These are phyloP conservation scores for Oreochromis aureus DNA, from an alignment of 2,113 vertebrate genomes.

Conservation along the genomic window DNA sequence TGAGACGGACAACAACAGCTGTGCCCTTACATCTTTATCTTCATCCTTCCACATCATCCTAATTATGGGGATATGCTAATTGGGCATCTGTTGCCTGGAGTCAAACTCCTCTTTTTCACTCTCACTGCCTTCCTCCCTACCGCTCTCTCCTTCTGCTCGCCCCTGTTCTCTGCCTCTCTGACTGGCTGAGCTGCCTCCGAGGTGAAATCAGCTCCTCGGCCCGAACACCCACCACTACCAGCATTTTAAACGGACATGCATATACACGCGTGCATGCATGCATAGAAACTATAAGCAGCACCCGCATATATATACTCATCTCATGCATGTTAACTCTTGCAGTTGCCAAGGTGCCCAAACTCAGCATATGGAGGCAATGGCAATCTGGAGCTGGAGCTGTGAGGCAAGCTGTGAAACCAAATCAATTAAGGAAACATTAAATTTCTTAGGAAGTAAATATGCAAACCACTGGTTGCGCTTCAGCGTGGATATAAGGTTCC, in stretches of 20 bases:
- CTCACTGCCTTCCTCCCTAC: background rate
- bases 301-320: background rate
- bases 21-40: conserved; percentile 58
- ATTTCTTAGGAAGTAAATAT: conserved; percentile 23
- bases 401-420: conserved; percentile 23
- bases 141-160: background rate
- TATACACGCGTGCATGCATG: background rate
- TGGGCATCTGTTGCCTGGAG: conserved; percentile 68
- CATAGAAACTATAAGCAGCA: background rate
- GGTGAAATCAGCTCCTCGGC: background rate
- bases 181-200: background rate
- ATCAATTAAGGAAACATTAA: conserved; percentile 22
- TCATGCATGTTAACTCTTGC: background rate
- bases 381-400: background rate
- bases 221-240: background rate
- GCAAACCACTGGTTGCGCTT: background rate
- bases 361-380: background rate
- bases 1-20: conserved; percentile 58
- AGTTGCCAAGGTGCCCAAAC: background rate
- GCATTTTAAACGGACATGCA: background rate
- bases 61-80: conserved; percentile 70
- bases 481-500: background rate
- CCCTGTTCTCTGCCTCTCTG: background rate
- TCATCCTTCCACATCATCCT: conserved; percentile 54
- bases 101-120: background rate